phyloP scores from a whole-genome alignment of 2,797 vertebrate species.

The Coccyzus lansbergi region DNA sequence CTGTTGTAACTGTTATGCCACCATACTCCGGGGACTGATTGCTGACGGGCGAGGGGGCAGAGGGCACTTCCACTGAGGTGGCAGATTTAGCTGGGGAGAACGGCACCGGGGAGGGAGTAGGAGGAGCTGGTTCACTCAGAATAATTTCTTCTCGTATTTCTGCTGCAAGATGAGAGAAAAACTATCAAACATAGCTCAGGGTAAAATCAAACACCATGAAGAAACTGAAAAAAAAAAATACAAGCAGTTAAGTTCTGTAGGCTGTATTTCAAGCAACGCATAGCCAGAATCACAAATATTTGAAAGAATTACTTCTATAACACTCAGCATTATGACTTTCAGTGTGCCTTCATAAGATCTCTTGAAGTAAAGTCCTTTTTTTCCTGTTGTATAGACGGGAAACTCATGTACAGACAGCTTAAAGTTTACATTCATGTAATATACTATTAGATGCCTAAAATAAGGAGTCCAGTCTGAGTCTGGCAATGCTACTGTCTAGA shows the following conservation, averaged over 20 bases:
- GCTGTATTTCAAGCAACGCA: not conserved
- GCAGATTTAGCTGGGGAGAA: conserved; percentile 93
- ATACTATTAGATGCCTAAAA: not conserved
- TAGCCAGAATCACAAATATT: not conserved
- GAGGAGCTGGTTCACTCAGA: conserved; percentile 84
- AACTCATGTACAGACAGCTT: not conserved
- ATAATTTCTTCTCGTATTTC: conserved; percentile 88
- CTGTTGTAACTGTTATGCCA: conserved; percentile 85
- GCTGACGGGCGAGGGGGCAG: conserved; percentile 85
- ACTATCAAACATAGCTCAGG: not conserved
- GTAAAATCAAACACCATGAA: not conserved
- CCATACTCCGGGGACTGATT: conserved; percentile 91
- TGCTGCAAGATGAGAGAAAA: conserved; percentile 69
- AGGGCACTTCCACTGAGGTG: conserved; percentile 86
- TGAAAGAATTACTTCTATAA: not conserved
- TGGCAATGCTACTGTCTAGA: not conserved
- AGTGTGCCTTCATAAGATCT: not conserved
- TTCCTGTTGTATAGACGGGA: not conserved
- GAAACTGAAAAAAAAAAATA: not conserved
- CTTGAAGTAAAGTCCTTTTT: not conserved
- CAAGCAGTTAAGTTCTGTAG: not conserved
- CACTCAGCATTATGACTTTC: not conserved
- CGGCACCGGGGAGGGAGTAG: conserved; percentile 86
- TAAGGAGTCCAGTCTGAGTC: not conserved
- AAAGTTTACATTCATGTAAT: not conserved